Evolutionary conservation across 1,140 invertebrate species (phyloP), one percentile per base, ranked within the genome.

Genomic region (Pentalonia nigronervosa): DNA sequence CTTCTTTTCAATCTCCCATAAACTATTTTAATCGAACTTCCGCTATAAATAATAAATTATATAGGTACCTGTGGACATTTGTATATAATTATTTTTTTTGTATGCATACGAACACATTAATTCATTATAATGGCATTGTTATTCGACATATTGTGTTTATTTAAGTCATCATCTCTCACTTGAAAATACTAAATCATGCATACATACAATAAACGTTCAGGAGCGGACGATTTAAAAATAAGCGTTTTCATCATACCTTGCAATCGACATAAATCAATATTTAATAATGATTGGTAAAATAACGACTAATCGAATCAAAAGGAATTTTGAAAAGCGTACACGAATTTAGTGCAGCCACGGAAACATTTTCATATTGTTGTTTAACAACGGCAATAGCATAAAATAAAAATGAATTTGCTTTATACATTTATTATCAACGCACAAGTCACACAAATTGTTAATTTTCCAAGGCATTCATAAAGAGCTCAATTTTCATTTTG

Each of bases 361-460:
- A 6, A 7, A 34, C 30, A 17, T n/a, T 76, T 76, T 14, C 30
- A 76, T 76, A 76, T 17, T 34, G n/a, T 76, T 76, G 60, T 76
- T 76, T n/a, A 76, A 34, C 30, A n/a, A 76, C n/a, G 14, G n/a
- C 30, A 76, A 76, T 34, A 2, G 60, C n/a, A 17, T 7, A 34
- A 34, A 7, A n/a, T n/a, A 20, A 34, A 67, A 76, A 76, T n/a
- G 6, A 76, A 76, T 76, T 76, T 76, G 14, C 14, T 76, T 76
- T 76, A 76, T 76, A 76, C 60, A 36, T 83, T 83, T 83, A 83
- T 76, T 41, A 83, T 41, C 21, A 36, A 83, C n/a, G 36, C 81
- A 83, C 17, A 83, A 34, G 81, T 83, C n/a, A 83, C 81, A 83
- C 81, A 83, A 83, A 83, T 83, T 36, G 81, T 83, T 23, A 83